Conservation (phyloP, 2,797 vertebrate genomes). For the Hoplostethus atlanticus region DNA sequence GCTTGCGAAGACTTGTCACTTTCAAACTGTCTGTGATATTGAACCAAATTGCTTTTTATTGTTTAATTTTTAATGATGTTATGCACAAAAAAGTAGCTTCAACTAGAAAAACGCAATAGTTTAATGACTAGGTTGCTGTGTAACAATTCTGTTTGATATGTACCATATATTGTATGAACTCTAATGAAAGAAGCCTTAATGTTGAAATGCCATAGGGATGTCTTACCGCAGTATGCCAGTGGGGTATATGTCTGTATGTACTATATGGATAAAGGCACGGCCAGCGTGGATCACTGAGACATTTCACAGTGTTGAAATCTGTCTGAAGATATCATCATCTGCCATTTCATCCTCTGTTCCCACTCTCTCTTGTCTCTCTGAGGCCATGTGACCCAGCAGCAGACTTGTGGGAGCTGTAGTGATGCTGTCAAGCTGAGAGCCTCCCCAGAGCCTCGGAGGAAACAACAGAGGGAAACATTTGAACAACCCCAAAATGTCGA, state of each 20-base stretch:
- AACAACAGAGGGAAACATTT: slow-evolving; percentile 80
- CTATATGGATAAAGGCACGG: slow-evolving; percentile 19
- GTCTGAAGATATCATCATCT: slow-evolving; percentile 42
- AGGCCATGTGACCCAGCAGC: slow-evolving; percentile 75
- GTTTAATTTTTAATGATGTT: slow-evolving; percentile 24
- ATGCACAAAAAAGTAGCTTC: slow-evolving; percentile 1
- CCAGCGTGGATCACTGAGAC: neutral
- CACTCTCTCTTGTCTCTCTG: slow-evolving; percentile 42
- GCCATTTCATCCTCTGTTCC: slow-evolving; percentile 32
- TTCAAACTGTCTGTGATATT: slow-evolving; percentile 23
- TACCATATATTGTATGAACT: slow-evolving; percentile 6
- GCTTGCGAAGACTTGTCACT: neutral
- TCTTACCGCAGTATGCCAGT: slow-evolving; percentile 7
- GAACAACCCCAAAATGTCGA: slow-evolving; percentile 79
- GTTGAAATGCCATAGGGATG: slow-evolving; percentile 16
- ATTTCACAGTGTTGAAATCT: slow-evolving; percentile 39
- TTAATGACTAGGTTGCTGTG: slow-evolving; percentile 12
- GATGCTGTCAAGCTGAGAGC: slow-evolving; percentile 76
- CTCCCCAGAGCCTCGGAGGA: slow-evolving; percentile 73
- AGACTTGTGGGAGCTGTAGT: slow-evolving; percentile 81
- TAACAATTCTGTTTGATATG: slow-evolving; percentile 43
- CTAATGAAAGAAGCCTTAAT: slow-evolving; percentile 29
- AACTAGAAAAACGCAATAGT: neutral
- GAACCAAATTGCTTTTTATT: slow-evolving; percentile 13
- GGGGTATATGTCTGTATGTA: slow-evolving; percentile 16